A percentile compares a stretch with the other conserved stretches of the same genome.
Conservation (phyloP, 2,797 vertebrate species). For the Xyrichtys novacula region DNA sequence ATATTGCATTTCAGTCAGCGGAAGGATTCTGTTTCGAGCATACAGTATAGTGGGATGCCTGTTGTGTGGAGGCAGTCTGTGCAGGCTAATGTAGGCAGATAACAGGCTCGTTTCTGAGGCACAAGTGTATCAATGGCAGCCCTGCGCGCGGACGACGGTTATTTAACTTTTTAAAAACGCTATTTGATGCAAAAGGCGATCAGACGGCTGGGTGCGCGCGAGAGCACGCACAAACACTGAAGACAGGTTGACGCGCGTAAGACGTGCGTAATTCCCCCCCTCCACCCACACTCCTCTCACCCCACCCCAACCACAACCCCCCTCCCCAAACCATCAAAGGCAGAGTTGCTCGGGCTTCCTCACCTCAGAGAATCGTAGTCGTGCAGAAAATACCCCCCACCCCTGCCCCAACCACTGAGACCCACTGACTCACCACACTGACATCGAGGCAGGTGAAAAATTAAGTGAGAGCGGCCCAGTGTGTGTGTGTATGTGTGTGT, state of each 20-base stretch:
- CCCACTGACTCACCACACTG: constrained; percentile 64
- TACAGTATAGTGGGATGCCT: constrained; percentile 56
- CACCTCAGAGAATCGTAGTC: constrained; percentile 60
- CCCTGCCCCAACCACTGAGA: constrained; percentile 38
- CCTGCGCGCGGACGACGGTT: constrained; percentile 27
- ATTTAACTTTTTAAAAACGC: constrained; percentile 65
- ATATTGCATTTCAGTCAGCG: constrained; percentile 38
- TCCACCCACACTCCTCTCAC: constrained; percentile 43
- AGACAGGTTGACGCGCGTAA: constrained; percentile 74
- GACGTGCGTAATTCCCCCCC: constrained; percentile 73
- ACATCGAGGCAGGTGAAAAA: constrained; percentile 61
- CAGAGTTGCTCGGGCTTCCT: constrained; percentile 60
- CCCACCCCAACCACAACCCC: constrained; percentile 49
- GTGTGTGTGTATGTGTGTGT: constrained; percentile 51
- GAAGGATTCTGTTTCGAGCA: constrained; percentile 31
- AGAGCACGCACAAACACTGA: constrained; percentile 62
- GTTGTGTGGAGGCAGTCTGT: constrained; percentile 48
- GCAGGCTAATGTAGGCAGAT: constrained; percentile 17
- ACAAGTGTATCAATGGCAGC: constrained; percentile 41
- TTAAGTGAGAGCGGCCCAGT: constrained; percentile 46
- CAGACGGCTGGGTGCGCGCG: constrained; percentile 53
- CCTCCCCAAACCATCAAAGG: constrained; percentile 59
- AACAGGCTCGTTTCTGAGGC: not conserved
- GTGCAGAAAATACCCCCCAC: constrained; percentile 51
- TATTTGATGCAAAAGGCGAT: constrained; percentile 23